A percentile compares a stretch with the other conserved stretches of the same genome.
phyloP scores from a whole-genome alignment of 2,797 vertebrate species.

The Pangasius djambal region DNA sequence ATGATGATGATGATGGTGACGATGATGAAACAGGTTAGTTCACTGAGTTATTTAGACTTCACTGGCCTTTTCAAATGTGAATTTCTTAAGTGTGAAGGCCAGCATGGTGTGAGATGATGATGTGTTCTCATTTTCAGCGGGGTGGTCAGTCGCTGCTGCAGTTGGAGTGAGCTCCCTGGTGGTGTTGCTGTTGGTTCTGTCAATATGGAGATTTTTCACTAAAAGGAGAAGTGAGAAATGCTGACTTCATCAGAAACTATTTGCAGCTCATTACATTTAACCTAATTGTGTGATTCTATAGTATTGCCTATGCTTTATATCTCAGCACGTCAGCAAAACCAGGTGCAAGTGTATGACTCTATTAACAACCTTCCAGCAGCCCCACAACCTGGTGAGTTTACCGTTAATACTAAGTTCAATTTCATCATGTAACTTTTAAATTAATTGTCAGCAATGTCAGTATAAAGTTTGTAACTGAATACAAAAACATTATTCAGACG shows the following conservation, averaged over 20 bases:
- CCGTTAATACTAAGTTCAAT: not conserved
- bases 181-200: not conserved
- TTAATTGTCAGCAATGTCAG: not conserved
- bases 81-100: not conserved
- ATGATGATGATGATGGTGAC: not conserved
- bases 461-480: not conserved
- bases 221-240: not conserved
- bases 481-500: not conserved
- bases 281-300: not conserved
- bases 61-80: not conserved
- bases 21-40: not conserved
- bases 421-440: not conserved
- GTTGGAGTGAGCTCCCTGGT: not conserved
- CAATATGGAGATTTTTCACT: not conserved
- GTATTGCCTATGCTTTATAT: not conserved
- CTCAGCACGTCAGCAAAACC: not conserved
- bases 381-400: not conserved
- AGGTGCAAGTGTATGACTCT: not conserved
- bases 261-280: not conserved
- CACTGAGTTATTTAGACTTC: not conserved
- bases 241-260: not conserved
- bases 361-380: not conserved
- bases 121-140: not conserved
- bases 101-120: not conserved
- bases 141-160: not conserved